Evolutionary conservation across 2,113 vertebrate genomes (phyloP).

Genomic region (Pardalotus punctatus): DNA sequence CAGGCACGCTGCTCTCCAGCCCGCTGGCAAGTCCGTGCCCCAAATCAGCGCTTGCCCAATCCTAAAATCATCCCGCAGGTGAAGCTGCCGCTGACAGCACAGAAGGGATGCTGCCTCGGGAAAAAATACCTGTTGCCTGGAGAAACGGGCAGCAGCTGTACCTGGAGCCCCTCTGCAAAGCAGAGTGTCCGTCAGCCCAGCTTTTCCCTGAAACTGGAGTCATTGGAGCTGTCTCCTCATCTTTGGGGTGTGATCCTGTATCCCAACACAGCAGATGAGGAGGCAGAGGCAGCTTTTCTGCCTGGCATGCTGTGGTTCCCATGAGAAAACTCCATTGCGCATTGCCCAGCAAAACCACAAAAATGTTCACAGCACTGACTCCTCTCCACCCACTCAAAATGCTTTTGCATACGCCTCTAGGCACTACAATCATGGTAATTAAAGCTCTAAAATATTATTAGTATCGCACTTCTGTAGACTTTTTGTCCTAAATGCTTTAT

Average conservation of each 20-base stretch:
- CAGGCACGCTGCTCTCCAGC: not conserved
- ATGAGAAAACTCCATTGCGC: slow-evolving; percentile 58
- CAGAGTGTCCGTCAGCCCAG: not conserved
- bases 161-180: not conserved
- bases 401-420: slow-evolving; percentile 49
- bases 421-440: slow-evolving; percentile 58
- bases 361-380: slow-evolving; percentile 50
- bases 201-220: not conserved
- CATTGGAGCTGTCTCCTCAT: not conserved
- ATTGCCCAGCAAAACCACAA: slow-evolving; percentile 63
- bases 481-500: not conserved
- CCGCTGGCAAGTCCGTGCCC: not conserved
- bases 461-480: not conserved
- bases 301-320: slow-evolving; percentile 39
- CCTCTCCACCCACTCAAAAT: slow-evolving; percentile 47
- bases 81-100: not conserved
- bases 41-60: not conserved
- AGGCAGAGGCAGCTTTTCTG: slow-evolving; percentile 4
- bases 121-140: not conserved
- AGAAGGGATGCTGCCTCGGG: not conserved
- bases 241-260: not conserved
- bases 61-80: not conserved
- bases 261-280: not conserved
- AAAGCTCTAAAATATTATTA: slow-evolving; percentile 57
- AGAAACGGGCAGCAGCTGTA: not conserved